These are phyloP conservation scores for Salvelinus fontinalis DNA, from an alignment of 2,113 vertebrate species.

Conservation along the genomic window DNA sequence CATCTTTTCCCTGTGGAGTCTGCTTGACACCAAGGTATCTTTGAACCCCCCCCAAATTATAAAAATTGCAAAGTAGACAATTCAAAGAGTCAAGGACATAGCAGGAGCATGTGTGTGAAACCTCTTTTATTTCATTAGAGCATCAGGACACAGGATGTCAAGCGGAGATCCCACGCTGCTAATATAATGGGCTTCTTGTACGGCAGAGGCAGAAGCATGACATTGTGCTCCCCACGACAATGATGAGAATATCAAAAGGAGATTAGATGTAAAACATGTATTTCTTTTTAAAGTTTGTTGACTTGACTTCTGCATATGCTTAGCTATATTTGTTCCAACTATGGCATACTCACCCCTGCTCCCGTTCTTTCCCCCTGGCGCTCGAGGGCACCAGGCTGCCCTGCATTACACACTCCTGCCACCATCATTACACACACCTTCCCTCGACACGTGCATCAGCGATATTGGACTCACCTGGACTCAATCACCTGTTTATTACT, in stretches of 20 bases:
- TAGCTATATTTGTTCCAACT: conserved; percentile 30
- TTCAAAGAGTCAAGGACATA: conserved; percentile 64
- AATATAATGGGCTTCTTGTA: conserved; percentile 71
- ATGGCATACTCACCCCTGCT: neutral
- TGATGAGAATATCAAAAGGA: no score
- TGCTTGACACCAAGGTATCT: conserved; percentile 33
- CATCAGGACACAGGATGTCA: conserved; percentile 67
- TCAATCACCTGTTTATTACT: no score
- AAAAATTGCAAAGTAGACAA: conserved; percentile 66
- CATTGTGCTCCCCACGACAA: conserved; percentile 35
- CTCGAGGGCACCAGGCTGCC: no score
- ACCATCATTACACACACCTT: no score
- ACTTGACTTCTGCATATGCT: conserved; percentile 21
- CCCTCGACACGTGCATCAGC: no score
- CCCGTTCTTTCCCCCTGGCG: no score
- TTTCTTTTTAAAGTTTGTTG: conserved; percentile 12
- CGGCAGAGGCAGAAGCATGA: conserved; percentile 51
- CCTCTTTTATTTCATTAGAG: conserved; percentile 66
- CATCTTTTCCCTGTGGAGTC: conserved; percentile 14
- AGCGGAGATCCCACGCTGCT: conserved; percentile 68
- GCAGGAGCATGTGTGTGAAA: conserved; percentile 61
- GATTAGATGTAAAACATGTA: neutral
- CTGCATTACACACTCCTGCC: no score
- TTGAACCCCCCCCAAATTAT: conserved; percentile 52
- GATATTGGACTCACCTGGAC: no score